Conservation (phyloP, 2,888 invertebrate genomes). For the Brachyptera putata region DNA sequence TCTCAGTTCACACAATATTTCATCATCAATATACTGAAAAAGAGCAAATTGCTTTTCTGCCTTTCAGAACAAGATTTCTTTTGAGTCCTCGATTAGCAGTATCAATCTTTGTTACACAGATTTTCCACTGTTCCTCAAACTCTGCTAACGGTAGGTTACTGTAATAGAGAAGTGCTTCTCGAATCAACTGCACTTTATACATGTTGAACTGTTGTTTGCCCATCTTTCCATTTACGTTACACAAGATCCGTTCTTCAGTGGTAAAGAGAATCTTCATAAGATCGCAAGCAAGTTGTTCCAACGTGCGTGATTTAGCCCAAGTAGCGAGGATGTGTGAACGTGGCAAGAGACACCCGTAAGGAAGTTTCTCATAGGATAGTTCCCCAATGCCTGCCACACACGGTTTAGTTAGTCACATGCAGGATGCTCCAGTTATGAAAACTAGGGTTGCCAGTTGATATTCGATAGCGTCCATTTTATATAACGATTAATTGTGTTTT, state of each 20-base stretch:
- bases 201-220: conserved; percentile 48
- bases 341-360: conserved; percentile 46
- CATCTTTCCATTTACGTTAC: conserved; percentile 49
- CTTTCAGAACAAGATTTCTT: conserved; percentile 43
- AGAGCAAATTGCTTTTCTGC: conserved; percentile 30
- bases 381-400: conserved; percentile 2
- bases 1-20: too few species aligned
- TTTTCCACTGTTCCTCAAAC: conserved; percentile 48
- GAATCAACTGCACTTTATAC: conserved; percentile 46
- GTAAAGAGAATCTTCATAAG: conserved; percentile 48
- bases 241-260: conserved; percentile 46
- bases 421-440: neutral
- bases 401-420: conserved; percentile 7
- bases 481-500: too few species aligned
- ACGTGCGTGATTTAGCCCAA: conserved; percentile 46
- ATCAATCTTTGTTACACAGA: conserved; percentile 48
- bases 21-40: conserved; percentile 16
- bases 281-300: conserved; percentile 48
- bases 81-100: conserved; percentile 48
- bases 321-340: conserved; percentile 45
- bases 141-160: conserved; percentile 44
- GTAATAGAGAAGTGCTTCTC: conserved; percentile 46
- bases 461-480: too few species aligned
- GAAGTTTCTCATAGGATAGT: conserved; percentile 44
- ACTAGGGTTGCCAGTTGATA: too few species aligned